Conservation (phyloP, 2,113 vertebrate genomes). For the Synchiropus splendidus region DNA sequence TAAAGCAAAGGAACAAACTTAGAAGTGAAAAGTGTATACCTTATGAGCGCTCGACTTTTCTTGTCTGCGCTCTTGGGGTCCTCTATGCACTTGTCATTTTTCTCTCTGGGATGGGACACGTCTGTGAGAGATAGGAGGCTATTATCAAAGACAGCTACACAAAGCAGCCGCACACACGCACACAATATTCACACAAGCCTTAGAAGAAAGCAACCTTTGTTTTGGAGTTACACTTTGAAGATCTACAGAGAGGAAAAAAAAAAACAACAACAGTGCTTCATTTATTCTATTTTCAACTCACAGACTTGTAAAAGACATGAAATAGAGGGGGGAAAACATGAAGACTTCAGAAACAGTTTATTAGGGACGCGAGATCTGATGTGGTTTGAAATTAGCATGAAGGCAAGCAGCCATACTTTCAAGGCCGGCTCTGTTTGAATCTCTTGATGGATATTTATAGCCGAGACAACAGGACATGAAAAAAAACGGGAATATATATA, state of each 20-base stretch:
- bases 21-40: conserved; percentile 63
- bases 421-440: conserved; percentile 57
- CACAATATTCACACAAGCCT: conserved; percentile 50
- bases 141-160: conserved; percentile 55
- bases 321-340: conserved; percentile 32
- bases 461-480: conserved; percentile 52
- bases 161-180: conserved; percentile 28
- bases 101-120: conserved; percentile 74
- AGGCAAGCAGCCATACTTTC: conserved; percentile 49
- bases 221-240: conserved; percentile 71
- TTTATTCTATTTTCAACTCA: conserved; percentile 71
- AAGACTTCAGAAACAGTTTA: conserved; percentile 59
- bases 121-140: conserved; percentile 65
- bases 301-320: conserved; percentile 48
- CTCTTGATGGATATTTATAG: conserved; percentile 63
- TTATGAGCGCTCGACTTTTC: conserved; percentile 79
- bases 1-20: conserved; percentile 1
- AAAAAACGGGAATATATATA: conserved; percentile 52
- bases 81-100: conserved; percentile 82
- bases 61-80: conserved; percentile 84
- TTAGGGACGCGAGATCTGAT: conserved; percentile 58
- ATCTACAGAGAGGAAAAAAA: conserved; percentile 48
- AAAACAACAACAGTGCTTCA: conserved; percentile 68
- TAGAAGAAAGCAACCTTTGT: conserved; percentile 73
- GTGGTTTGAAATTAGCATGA: conserved; percentile 64